phyloP scores from a whole-genome alignment of 2,113 vertebrate genomes.

The Anser cygnoides region DNA sequence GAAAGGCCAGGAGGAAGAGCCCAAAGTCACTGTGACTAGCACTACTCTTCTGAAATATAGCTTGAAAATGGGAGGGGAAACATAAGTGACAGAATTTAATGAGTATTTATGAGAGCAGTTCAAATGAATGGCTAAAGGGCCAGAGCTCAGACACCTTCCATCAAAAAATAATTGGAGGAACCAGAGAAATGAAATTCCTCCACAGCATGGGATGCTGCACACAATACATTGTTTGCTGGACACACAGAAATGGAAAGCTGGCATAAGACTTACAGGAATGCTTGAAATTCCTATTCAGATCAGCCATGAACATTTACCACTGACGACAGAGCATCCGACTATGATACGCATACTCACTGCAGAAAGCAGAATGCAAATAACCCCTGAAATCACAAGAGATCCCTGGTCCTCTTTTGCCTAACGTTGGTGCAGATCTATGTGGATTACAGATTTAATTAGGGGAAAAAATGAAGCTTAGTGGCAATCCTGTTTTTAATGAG shows the following conservation, averaged over 20 bases:
- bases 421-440: background rate
- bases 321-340: background rate
- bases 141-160: background rate
- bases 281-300: background rate
- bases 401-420: background rate
- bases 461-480: background rate
- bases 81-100: background rate
- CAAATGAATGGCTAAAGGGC: background rate
- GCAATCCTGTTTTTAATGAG: background rate
- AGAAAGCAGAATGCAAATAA: conserved; percentile 3
- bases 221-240: background rate
- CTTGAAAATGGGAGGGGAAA: background rate
- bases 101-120: background rate
- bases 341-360: background rate
- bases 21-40: background rate
- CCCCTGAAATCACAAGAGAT: background rate
- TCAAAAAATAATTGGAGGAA: conserved; percentile 3
- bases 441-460: background rate
- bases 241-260: background rate
- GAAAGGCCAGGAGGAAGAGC: conserved; percentile 18
- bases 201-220: background rate
- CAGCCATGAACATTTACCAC: background rate
- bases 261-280: background rate
- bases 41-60: conserved; percentile 1
- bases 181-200: conserved; percentile 10